Base-by-base conservation (phyloP, 2,797 vertebrate genomes). In the Melanotaenia pygmaea region DNA sequence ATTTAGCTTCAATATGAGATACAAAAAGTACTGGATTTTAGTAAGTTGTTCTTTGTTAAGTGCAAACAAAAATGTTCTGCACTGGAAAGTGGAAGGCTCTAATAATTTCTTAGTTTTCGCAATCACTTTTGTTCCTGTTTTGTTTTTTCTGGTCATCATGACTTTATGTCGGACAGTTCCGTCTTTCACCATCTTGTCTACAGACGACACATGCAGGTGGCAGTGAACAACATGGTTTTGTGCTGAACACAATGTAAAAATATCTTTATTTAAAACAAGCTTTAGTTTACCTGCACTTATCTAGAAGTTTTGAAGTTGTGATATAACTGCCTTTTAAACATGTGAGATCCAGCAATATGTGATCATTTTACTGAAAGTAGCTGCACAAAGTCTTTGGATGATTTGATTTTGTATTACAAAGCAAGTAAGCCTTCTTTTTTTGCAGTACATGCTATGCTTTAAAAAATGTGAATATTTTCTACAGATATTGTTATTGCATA, bases 121-220 rank as follows among this genome's bases (percentile, higher is more conserved):
- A 93, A 91, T 87, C 4, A 43, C 37, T 69, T 45, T 65, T 85
- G 90, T 94, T 94, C 92, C 91, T 86, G 83, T 92, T 93, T 90
- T 82, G 63, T 83, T 45, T 78, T 87, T 77, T 85, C 72, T 83
- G 56, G 79, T 64, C 61, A 74, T 72, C 74, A 64, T 59, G 75
- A 82, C 83, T 89, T 83, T 85, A 88, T 86, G 90, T 76, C 67
- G 47, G 66, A 70, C 67, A 78, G 77, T 90, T 94, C 89, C 84
- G 59, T 85, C 63, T 93, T 93, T 87, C 58, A 74, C 63, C 66
- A 13, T 71, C 18, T 63, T 75, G 66, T 72, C 51, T 35, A 45
- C 5, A 13, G 35, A 71, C 11, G 1, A 43, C 28, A 37, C 20
- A 51, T 1, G 2, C 43, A 34, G 9, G 57, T 61, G n/a, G 6